Evolutionary conservation across 2,113 vertebrate genomes (phyloP).

Genomic region (Guaruba guarouba): DNA sequence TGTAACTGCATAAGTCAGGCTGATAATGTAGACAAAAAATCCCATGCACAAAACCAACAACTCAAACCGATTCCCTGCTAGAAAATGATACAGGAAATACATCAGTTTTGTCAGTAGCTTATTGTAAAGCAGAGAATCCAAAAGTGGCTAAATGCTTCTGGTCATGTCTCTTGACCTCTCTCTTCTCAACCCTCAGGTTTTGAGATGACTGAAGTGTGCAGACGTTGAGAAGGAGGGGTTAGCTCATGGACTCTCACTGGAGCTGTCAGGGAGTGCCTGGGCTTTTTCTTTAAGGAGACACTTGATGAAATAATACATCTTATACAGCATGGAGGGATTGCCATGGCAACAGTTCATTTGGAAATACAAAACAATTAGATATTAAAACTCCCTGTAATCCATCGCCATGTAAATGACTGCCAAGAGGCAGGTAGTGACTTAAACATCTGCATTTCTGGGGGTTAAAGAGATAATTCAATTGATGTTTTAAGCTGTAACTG

Average conservation of each 20-base stretch:
- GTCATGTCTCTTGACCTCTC: neutral
- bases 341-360: conserved; percentile 31
- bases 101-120: neutral
- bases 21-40: neutral
- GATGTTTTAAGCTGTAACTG: neutral
- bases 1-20: neutral
- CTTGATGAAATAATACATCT: neutral
- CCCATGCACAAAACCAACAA: neutral
- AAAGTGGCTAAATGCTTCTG: neutral
- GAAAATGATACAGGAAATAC: neutral
- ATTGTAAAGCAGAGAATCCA: neutral
- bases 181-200: neutral
- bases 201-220: neutral
- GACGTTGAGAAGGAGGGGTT: neutral
- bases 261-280: neutral
- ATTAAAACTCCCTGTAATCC: neutral
- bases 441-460: neutral
- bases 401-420: neutral
- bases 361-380: conserved; percentile 1
- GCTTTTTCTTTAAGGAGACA: neutral
- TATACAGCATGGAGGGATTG: neutral
- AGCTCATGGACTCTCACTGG: rapidly evolving
- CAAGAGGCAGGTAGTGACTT: neutral
- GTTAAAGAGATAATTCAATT: neutral
- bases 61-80: neutral